Evolutionary conservation across 53 echinoderm and acorn worm genomes (phyloP), one percentile per base, ranked within the genome.

Genomic region (Apostichopus leukothele): DNA sequence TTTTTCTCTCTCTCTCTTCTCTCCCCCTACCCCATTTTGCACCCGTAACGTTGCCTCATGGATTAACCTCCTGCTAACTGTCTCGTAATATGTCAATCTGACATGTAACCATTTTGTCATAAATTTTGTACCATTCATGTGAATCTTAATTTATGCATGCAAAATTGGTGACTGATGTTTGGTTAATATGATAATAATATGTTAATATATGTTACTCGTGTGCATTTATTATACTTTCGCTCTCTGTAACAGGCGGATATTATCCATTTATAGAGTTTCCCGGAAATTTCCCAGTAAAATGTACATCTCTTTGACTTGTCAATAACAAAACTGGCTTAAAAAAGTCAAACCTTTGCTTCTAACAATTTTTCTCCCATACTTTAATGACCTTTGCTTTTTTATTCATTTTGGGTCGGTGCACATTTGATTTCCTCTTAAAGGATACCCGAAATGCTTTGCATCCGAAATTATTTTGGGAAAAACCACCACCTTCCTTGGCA

Each of bases 1-100:
- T 71, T 71, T 21, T 71, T 18, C 78, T 59, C 26, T 77, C 60
- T 77, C 81, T 84, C 39, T 84, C 60, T 90, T 86, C 88, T 88
- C 88, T 90, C 78, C 79, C 76, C 88, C 75, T 39, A 0, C 83
- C 77, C 75, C 75, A 59, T 79, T 81, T 87, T 66, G 83, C 86
- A 60, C 57, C 86, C 53, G 53, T 25, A 52, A 53, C 54, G 73
- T 27, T 26, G 18, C 67, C 57, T 76, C 77, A 81, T 84, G 60
- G 88, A 83, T 73, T 54, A 68, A 74, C 74, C 75, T 74, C 75
- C 18, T 21, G 71, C 20, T 71, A 71, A 71, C 71, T 71, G n/a
- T 68, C 20, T 19, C 71, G n/a, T 71, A 19, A 71, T 16, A 71
- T 71, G 6, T 16, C 39, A 39, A 39, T 39, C 39, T 39, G 39